These are phyloP conservation scores for Azemiops feae DNA, from an alignment of 2,113 vertebrate genomes.

Conservation along the genomic window DNA sequence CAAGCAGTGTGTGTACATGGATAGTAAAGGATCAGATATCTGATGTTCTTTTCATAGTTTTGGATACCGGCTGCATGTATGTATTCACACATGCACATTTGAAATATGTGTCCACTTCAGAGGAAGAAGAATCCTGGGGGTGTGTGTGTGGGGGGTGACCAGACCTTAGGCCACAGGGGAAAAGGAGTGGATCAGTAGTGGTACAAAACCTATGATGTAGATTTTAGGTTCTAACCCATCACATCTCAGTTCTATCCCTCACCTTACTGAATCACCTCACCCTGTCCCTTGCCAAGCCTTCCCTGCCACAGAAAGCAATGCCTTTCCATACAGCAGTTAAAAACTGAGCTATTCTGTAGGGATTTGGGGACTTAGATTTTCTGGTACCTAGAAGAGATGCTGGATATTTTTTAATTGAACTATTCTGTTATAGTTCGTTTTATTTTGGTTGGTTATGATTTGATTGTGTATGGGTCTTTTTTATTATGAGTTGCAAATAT, in stretches of 20 bases:
- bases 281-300: background rate
- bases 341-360: background rate
- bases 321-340: background rate
- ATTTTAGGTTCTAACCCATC: background rate
- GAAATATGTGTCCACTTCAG: background rate
- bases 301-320: background rate
- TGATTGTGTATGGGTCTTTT: background rate
- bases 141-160: conserved; percentile 16
- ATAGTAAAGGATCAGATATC: background rate
- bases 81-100: background rate
- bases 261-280: background rate
- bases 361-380: background rate
- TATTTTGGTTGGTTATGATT: background rate
- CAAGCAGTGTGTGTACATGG: background rate
- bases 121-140: background rate
- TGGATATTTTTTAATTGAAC: background rate
- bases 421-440: background rate
- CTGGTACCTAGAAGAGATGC: background rate
- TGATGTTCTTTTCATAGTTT: background rate
- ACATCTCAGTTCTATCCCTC: background rate
- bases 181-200: background rate
- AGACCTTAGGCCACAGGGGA: background rate
- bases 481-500: background rate
- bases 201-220: background rate
- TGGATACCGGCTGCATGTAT: background rate